Percentiles rank a stretch among this genome's conserved stretches.
phyloP scores from a whole-genome alignment of 2,113 vertebrate species.

The Ammodytes marinus region DNA sequence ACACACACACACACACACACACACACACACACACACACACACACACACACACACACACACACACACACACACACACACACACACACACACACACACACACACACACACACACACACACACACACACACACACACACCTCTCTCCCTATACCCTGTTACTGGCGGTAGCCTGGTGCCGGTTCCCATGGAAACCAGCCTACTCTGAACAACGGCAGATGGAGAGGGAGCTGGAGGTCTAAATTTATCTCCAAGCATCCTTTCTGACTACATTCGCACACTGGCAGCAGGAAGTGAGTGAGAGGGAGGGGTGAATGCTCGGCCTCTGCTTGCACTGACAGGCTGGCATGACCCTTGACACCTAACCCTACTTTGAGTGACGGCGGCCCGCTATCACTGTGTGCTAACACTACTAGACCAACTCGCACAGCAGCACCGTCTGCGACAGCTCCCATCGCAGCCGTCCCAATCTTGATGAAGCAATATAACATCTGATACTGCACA shows the following conservation, averaged over 20 bases:
- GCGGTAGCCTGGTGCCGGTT: constrained; percentile 83
- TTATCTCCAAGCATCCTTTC: constrained; percentile 88
- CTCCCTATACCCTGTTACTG: constrained; percentile 72
- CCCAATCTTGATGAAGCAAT: neutral
- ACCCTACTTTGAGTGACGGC: constrained; percentile 9
- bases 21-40: constrained; percentile 21
- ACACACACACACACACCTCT: constrained; percentile 29
- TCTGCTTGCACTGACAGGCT: constrained; percentile 68
- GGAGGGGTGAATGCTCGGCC: constrained; percentile 72
- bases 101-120: constrained; percentile 5
- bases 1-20: constrained; percentile 49
- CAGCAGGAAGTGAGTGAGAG: constrained; percentile 79
- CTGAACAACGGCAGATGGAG: constrained; percentile 88
- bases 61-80: constrained; percentile 6
- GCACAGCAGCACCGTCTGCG: neutral
- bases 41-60: constrained; percentile 2
- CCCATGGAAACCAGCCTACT: constrained; percentile 88
- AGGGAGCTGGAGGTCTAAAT: constrained; percentile 88
- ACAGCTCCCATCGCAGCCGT: neutral
- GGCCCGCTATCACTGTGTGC: neutral
- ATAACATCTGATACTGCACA: constrained; percentile 1
- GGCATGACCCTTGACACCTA: constrained; percentile 69
- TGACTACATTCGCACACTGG: constrained; percentile 81
- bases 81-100: too few relatives aligned
- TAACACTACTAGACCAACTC: neutral